Evolutionary conservation across 2,888 invertebrate genomes (phyloP).

Genomic region (Oxyscelio sp.): DNA sequence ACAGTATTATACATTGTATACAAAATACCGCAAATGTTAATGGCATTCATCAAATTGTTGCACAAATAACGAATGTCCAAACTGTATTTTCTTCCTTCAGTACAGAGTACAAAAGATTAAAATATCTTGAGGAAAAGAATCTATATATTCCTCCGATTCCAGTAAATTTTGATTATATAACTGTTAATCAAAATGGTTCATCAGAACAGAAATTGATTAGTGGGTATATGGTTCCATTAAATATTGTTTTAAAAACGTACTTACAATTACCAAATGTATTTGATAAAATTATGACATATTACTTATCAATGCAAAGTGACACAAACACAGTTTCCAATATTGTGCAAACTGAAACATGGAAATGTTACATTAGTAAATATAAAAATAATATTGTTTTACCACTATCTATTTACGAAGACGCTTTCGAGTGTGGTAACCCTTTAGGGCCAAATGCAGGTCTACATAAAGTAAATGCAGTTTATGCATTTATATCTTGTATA

Average conservation of each 20-base stretch:
- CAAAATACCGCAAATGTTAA: background rate
- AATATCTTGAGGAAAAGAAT: background rate
- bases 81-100: background rate
- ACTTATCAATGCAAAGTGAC: no score
- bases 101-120: constrained; percentile 13
- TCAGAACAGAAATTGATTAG: background rate
- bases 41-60: background rate
- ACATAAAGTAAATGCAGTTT: constrained; percentile 27
- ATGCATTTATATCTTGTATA: constrained; percentile 15
- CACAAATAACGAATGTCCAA: background rate
- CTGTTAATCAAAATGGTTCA: background rate
- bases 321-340: no score
- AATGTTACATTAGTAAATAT: no score
- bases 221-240: no score
- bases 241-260: constrained; percentile 9
- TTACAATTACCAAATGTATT: constrained; percentile 10
- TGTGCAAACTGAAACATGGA: constrained; percentile 29
- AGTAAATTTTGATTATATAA: constrained; percentile 10
- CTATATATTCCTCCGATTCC: background rate
- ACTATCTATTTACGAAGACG: constrained; percentile 23
- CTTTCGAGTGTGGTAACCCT: constrained; percentile 26
- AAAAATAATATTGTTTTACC: constrained; percentile 26
- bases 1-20: background rate
- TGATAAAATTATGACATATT: constrained; percentile 24
- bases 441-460: constrained; percentile 5